These are phyloP conservation scores for Pseudolaguvia tuberculata DNA, from an alignment of 2,113 vertebrate species.

Conservation along the genomic window DNA sequence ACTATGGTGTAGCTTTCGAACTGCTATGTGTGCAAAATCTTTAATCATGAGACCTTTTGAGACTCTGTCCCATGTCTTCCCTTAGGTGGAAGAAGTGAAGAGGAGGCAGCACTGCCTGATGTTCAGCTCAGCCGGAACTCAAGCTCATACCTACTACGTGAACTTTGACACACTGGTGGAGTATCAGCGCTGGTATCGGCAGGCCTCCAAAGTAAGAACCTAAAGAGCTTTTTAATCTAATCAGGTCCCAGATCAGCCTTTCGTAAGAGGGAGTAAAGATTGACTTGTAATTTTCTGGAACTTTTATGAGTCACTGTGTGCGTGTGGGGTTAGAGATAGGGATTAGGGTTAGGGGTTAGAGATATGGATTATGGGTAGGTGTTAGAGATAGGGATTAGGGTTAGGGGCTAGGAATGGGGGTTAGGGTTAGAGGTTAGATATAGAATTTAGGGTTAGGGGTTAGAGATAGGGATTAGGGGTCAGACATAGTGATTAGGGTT, in stretches of 20 bases:
- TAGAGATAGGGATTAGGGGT: no score
- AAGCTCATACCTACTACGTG: conserved; percentile 87
- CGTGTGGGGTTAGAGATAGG: no score
- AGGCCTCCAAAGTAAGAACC: conserved; percentile 84
- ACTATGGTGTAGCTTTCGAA: accelerated
- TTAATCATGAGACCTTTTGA: neutral
- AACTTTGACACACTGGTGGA: conserved; percentile 85
- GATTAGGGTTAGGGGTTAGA: no score
- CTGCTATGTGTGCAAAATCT: no score
- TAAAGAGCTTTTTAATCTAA: conserved; percentile 11
- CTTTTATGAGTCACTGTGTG: neutral
- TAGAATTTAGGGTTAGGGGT: no score
- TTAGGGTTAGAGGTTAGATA: no score
- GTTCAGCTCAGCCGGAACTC: conserved; percentile 88
- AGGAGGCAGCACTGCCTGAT: conserved; percentile 83
- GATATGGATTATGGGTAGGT: no score
- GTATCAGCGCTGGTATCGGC: conserved; percentile 89
- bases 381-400: no score
- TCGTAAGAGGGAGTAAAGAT: conserved; percentile 12
- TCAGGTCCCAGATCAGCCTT: conserved; percentile 26
- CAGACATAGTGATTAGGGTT: no score
- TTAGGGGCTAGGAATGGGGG: no score
- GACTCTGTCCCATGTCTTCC: conserved; percentile 6
- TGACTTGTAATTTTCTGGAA: neutral
- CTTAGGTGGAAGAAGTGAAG: conserved; percentile 88